phyloP scores from a whole-genome alignment of 2,113 vertebrate genomes.

The Phylloscopus whistleri region DNA sequence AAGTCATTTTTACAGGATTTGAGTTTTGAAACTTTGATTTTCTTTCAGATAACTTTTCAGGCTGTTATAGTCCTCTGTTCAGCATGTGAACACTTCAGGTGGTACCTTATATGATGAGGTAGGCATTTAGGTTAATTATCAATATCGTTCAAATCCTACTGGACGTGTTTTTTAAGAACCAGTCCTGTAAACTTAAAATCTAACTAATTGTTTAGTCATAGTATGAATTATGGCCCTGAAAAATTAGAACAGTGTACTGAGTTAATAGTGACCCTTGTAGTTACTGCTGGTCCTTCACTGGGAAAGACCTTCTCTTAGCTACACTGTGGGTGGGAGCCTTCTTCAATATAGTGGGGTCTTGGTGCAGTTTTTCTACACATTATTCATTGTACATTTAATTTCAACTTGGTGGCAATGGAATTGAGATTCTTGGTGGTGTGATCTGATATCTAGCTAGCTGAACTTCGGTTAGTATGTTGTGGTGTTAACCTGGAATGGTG shows the following conservation, averaged over 20 bases:
- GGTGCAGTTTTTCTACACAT: background rate
- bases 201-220: background rate
- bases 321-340: background rate
- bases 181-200: background rate
- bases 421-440: fast-evolving
- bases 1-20: background rate
- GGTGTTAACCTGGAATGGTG: background rate
- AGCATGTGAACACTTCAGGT: background rate
- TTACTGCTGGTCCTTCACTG: background rate
- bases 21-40: background rate
- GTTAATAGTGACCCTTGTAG: background rate
- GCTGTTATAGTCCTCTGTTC: background rate
- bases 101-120: background rate
- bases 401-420: background rate
- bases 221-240: background rate
- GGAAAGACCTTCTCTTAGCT: background rate
- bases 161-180: background rate
- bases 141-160: background rate
- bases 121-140: background rate
- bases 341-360: background rate
- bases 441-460: background rate
- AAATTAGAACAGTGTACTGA: background rate
- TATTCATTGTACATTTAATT: background rate
- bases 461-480: background rate
- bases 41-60: background rate